Evolutionary conservation across 2,113 vertebrate species (phyloP).

Genomic region (Desmodus rotundus): DNA sequence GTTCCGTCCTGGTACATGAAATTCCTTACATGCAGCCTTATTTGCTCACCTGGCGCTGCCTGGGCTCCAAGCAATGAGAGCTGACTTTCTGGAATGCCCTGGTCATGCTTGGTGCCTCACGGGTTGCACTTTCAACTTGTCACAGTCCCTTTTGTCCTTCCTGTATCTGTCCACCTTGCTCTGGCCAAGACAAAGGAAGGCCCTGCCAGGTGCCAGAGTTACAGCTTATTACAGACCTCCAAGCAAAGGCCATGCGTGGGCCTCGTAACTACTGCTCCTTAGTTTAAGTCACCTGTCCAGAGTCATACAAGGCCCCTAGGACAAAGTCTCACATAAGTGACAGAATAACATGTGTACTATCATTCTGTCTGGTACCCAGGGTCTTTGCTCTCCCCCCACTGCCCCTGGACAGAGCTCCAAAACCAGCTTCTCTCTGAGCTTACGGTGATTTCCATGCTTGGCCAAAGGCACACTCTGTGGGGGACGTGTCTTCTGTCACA

Average conservation of each 20-base stretch:
- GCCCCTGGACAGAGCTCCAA: neutral
- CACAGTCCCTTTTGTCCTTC: neutral
- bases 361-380: neutral
- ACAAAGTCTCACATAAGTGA: neutral
- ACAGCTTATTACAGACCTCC: neutral
- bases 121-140: neutral
- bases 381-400: neutral
- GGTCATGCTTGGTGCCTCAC: neutral
- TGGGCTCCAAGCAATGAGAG: neutral
- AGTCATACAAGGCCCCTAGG: neutral
- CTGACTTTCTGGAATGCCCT: neutral
- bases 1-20: neutral
- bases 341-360: neutral
- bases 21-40: neutral
- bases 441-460: neutral
- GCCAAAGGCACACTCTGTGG: neutral
- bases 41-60: neutral
- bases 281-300: neutral
- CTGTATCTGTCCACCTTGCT: neutral
- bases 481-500: neutral
- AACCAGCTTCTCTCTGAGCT: neutral
- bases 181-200: neutral
- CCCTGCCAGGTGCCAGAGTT: neutral
- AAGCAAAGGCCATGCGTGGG: neutral
- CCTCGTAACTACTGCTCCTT: neutral